A percentile compares a stretch with the other conserved stretches of the same genome.
Conservation (phyloP, 1,140 invertebrate species). For the Hydropsyche tenuis region DNA sequence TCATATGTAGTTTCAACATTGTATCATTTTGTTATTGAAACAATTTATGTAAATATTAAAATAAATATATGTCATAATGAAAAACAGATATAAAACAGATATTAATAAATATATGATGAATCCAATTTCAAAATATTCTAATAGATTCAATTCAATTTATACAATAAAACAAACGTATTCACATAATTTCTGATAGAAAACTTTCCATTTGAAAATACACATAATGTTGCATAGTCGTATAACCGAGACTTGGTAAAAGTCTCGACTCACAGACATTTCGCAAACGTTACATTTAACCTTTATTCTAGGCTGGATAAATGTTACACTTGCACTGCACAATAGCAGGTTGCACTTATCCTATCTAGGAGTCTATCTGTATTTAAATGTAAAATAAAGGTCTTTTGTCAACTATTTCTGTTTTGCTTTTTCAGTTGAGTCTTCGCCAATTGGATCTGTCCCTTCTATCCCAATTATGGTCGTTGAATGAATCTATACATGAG, state of each 20-base stretch:
- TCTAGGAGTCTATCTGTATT: too few species aligned
- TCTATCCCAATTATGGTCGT: constrained; percentile 84
- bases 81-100: too few species aligned
- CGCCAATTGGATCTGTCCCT: constrained; percentile 84
- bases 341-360: constrained; percentile 2
- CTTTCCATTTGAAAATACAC: too few species aligned
- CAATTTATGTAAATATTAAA: too few species aligned
- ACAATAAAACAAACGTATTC: not conserved
- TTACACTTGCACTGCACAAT: not conserved
- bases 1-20: too few species aligned
- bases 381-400: not conserved
- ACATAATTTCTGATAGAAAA: not conserved
- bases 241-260: too few species aligned
- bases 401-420: not conserved
- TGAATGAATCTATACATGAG: constrained; percentile 88
- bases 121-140: too few species aligned
- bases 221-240: too few species aligned
- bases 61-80: too few species aligned
- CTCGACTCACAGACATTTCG: not conserved
- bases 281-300: constrained; percentile 31
- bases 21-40: too few species aligned
- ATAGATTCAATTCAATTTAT: too few species aligned
- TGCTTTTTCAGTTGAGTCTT: constrained; percentile 73
- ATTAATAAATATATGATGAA: too few species aligned
- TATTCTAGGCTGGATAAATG: constrained; percentile 21